Evolutionary conservation across 2,797 vertebrate genomes (phyloP).

Genomic region (Sebastes glaucus): DNA sequence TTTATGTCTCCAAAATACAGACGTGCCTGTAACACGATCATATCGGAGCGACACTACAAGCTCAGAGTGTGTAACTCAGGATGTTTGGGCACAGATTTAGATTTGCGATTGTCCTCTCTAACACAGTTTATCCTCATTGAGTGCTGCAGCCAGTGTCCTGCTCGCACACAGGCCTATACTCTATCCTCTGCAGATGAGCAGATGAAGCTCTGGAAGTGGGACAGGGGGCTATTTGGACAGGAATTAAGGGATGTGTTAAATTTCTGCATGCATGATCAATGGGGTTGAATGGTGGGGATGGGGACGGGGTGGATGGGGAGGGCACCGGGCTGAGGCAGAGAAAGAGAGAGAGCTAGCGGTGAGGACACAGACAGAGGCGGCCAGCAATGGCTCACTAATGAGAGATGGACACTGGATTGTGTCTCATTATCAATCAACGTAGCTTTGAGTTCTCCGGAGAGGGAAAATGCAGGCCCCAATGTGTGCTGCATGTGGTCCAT

Average conservation of each 20-base stretch:
- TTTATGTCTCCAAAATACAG: background rate
- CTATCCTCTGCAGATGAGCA: slow-evolving; percentile 84
- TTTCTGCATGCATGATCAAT: slow-evolving; percentile 99
- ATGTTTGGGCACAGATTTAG: slow-evolving; percentile 26
- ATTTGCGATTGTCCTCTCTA: slow-evolving; percentile 30
- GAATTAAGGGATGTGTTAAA: slow-evolving; percentile 93
- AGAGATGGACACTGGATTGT: slow-evolving; percentile 77
- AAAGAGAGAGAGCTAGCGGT: slow-evolving; percentile 42
- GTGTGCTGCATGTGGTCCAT: slow-evolving; percentile 71
- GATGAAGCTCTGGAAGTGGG: slow-evolving; percentile 73
- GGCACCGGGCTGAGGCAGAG: slow-evolving; percentile 30
- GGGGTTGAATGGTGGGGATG: slow-evolving; percentile 79
- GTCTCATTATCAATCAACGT: slow-evolving; percentile 75
- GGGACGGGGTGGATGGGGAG: background rate
- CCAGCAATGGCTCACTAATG: slow-evolving; percentile 88
- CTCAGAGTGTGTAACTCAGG: background rate
- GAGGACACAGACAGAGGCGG: slow-evolving; percentile 54
- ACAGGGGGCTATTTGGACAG: slow-evolving; percentile 85
- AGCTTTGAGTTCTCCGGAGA: slow-evolving; percentile 67
- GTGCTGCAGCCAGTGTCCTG: slow-evolving; percentile 38
- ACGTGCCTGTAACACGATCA: background rate
- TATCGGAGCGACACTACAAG: background rate
- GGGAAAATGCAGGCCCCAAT: slow-evolving; percentile 56
- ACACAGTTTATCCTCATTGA: slow-evolving; percentile 17
- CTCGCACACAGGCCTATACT: slow-evolving; percentile 29